These are phyloP conservation scores for Noctua fimbriata DNA, from an alignment of 2,888 invertebrate species.

Conservation along the genomic window DNA sequence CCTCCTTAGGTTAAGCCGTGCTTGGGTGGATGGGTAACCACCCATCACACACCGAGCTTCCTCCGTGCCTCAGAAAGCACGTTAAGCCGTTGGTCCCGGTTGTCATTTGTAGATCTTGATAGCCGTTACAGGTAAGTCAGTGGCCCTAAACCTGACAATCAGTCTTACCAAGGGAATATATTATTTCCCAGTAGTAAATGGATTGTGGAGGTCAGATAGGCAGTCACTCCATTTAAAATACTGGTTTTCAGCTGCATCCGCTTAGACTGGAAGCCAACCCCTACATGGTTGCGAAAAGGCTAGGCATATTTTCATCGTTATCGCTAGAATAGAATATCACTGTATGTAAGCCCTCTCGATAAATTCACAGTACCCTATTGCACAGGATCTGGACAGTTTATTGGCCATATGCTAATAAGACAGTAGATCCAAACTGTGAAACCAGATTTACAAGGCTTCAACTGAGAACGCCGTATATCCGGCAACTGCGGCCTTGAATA, in stretches of 20 bases:
- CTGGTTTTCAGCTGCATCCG: too few species aligned
- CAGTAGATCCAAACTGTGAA: slow-evolving; percentile 38
- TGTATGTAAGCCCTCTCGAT: not conserved
- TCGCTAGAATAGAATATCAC: not conserved
- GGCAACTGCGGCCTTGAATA: slow-evolving; percentile 56
- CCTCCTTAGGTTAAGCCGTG: too few species aligned
- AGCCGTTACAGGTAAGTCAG: too few species aligned
- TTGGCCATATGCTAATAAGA: slow-evolving; percentile 49
- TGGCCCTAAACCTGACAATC: not conserved
- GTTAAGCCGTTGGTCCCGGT: not conserved
- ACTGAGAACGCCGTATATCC: slow-evolving; percentile 48
- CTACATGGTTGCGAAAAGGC: too few species aligned
- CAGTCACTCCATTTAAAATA: too few species aligned
- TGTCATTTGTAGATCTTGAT: not conserved
- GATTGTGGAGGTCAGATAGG: too few species aligned
- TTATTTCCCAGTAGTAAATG: too few species aligned
- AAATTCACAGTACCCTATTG: not conserved
- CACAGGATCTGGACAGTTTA: slow-evolving; percentile 14
- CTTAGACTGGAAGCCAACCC: too few species aligned
- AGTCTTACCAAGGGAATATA: not conserved
- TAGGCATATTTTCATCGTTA: not conserved
- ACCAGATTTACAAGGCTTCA: slow-evolving; percentile 56
- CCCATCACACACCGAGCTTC: too few species aligned
- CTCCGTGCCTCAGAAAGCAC: too few species aligned
- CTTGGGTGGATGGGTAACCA: too few species aligned